A percentile compares a stretch with the other conserved stretches of the same genome.
Evolutionary conservation across 2,113 vertebrate genomes (phyloP).

Genomic region (Philantomba maxwellii): DNA sequence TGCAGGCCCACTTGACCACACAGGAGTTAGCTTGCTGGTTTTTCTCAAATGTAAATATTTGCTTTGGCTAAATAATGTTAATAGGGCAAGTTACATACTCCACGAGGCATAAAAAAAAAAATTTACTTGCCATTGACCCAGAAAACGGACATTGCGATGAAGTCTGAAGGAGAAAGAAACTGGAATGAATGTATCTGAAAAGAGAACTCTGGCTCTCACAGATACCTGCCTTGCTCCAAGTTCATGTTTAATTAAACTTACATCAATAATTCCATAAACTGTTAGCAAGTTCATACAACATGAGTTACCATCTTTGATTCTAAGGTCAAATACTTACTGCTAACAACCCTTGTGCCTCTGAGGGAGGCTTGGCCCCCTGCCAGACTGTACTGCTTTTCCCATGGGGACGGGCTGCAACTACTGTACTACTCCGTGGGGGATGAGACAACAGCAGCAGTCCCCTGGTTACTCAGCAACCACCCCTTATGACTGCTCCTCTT

Average conservation of each 20-base stretch:
- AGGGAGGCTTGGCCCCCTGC: background rate
- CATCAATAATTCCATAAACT: background rate
- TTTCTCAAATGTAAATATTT: conserved; percentile 42
- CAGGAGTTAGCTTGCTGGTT: background rate
- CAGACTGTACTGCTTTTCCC: background rate
- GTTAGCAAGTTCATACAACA: background rate
- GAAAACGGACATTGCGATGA: background rate
- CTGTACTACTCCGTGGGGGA: background rate
- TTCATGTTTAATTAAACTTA: conserved; percentile 39
- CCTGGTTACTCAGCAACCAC: conserved; percentile 52
- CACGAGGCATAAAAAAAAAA: conserved; percentile 20
- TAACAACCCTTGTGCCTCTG: background rate
- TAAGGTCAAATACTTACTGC: conserved; percentile 50
- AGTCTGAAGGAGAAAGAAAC: background rate
- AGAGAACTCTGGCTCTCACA: background rate
- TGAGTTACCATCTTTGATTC: background rate
- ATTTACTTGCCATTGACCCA: background rate
- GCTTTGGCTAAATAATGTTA: conserved; percentile 14
- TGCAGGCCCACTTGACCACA: background rate
- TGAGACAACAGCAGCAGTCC: background rate
- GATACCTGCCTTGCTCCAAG: background rate
- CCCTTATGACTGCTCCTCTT: conserved; percentile 34
- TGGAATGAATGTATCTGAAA: background rate
- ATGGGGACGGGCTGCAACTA: background rate
- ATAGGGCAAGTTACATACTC: conserved; percentile 17